A percentile compares a stretch with the other conserved stretches of the same genome.
phyloP scores from a whole-genome alignment of 2,888 invertebrate species.

The Drosophila colorata region DNA sequence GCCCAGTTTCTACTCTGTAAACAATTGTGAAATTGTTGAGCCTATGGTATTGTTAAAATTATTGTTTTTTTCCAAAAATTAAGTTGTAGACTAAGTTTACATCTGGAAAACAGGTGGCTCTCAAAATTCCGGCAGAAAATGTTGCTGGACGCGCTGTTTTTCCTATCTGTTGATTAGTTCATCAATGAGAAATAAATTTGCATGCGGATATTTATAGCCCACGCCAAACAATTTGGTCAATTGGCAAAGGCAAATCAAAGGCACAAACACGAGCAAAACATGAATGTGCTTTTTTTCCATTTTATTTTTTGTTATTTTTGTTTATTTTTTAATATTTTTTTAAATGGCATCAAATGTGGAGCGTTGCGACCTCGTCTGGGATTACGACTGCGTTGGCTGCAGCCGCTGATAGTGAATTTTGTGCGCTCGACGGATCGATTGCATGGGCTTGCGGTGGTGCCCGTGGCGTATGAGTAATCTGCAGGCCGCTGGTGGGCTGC shows the following conservation, averaged over 20 bases:
- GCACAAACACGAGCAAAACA: constrained; percentile 40
- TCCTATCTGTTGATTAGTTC: constrained; percentile 29
- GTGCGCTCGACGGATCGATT: constrained; percentile 45
- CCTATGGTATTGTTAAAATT: neutral
- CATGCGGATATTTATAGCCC: constrained; percentile 58
- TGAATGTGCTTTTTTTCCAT: constrained; percentile 17
- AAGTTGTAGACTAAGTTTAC: constrained; percentile 13
- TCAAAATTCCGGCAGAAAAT: neutral
- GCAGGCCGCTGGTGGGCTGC: neutral
- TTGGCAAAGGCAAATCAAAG: constrained; percentile 68
- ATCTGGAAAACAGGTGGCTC: constrained; percentile 39
- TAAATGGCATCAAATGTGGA: constrained; percentile 44
- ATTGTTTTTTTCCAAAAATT: constrained; percentile 1
- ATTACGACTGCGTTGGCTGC: constrained; percentile 55
- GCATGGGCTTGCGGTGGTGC: constrained; percentile 38
- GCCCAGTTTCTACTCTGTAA: constrained; percentile 28
- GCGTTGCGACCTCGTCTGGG: constrained; percentile 53
- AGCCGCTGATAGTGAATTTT: constrained; percentile 35
- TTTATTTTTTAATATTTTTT: constrained; percentile 21
- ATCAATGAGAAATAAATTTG: constrained; percentile 66
- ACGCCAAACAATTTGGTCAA: constrained; percentile 61
- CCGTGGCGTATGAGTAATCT: constrained; percentile 60
- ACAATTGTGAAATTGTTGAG: constrained; percentile 41
- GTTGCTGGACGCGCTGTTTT: constrained; percentile 1
- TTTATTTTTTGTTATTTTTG: neutral